phyloP scores from a whole-genome alignment of 2,113 vertebrate genomes.

The Bombycilla garrulus region DNA sequence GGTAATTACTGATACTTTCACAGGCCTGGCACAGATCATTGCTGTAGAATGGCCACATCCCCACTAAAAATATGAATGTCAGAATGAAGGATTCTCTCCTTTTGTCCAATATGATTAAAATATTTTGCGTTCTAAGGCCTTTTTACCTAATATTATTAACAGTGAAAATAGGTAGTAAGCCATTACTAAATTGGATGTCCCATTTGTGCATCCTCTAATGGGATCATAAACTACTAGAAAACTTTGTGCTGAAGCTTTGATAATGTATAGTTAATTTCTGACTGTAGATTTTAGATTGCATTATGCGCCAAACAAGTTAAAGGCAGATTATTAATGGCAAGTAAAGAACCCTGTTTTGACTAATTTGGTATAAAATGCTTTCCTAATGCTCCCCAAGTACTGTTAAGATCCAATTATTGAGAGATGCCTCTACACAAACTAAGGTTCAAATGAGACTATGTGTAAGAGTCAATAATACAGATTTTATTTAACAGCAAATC shows the following conservation, averaged over 20 bases:
- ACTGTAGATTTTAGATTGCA: background rate
- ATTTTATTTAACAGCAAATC: background rate
- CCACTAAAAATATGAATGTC: background rate
- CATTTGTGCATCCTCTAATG: background rate
- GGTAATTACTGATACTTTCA: slow-evolving; percentile 77
- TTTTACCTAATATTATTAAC: slow-evolving; percentile 17
- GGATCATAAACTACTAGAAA: slow-evolving; percentile 3
- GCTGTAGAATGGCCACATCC: slow-evolving; percentile 28
- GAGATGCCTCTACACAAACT: background rate
- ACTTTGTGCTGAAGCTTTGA: background rate
- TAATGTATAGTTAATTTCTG: background rate
- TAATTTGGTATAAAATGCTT: background rate
- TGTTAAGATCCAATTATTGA: background rate
- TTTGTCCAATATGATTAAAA: slow-evolving; percentile 33
- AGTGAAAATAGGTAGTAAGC: slow-evolving; percentile 17
- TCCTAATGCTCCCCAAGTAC: too few relatives aligned
- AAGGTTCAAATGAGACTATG: background rate
- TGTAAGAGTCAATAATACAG: background rate
- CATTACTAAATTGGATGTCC: background rate
- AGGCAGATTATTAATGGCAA: background rate
- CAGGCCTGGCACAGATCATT: slow-evolving; percentile 64
- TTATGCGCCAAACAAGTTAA: background rate
- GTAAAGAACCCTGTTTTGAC: background rate
- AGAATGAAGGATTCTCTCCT: background rate
- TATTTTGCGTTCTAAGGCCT: background rate